phyloP scores from a whole-genome alignment of 1,140 invertebrate species.

The Drosophila kepulauana region DNA sequence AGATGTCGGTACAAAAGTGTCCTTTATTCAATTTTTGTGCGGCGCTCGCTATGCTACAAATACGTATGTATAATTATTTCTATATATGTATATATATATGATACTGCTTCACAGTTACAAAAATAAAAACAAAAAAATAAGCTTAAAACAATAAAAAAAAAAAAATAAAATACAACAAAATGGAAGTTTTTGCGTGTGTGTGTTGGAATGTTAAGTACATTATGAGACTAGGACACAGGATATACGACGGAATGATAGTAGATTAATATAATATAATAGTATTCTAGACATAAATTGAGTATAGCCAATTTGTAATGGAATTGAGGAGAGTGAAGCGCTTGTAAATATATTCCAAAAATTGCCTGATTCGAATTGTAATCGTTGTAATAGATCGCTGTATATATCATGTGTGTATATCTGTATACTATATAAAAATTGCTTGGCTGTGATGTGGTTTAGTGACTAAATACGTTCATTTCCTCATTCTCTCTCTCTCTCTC shows the following conservation, averaged over 20 bases:
- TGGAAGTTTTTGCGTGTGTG: conserved; percentile 47
- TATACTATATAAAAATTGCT: conserved; percentile 51
- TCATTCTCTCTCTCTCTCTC: too few relatives aligned
- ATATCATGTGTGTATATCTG: conserved; percentile 18
- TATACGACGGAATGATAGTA: not conserved
- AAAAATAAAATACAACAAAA: conserved; percentile 15
- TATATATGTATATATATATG: not conserved
- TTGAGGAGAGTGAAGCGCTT: not conserved
- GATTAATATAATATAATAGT: not conserved
- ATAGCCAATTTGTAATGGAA: not conserved
- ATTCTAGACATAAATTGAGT: too few relatives aligned
- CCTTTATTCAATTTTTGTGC: conserved; percentile 38
- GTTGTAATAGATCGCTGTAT: conserved; percentile 17
- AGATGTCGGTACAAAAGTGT: conserved; percentile 38
- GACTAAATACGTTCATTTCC: not conserved
- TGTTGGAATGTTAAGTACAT: conserved; percentile 17
- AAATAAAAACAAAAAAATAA: conserved; percentile 1
- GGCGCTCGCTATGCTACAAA: conserved; percentile 36
- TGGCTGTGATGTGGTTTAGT: conserved; percentile 40
- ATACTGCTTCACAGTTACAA: conserved; percentile 5
- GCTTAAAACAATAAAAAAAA: not conserved
- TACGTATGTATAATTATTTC: conserved; percentile 31
- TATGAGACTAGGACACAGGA: not conserved
- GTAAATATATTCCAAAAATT: conserved; percentile 40
- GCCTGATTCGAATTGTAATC: conserved; percentile 16